Percentiles rank a stretch among this genome's conserved stretches.
Evolutionary conservation across 53 echinoderm and acorn worm genomes (phyloP).

Genomic region (Henricia sp.): DNA sequence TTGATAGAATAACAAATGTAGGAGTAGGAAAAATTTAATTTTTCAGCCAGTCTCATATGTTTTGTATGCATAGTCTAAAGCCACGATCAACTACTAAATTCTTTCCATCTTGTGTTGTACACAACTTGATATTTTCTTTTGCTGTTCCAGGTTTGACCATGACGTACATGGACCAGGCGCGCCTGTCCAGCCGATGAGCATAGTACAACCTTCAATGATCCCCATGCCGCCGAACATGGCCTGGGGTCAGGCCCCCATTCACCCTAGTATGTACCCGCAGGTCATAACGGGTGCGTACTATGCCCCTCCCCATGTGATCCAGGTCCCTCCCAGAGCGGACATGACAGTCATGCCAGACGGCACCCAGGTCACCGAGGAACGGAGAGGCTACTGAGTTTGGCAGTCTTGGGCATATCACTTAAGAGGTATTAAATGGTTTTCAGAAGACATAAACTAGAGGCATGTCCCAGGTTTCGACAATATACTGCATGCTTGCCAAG

Average conservation of each 20-base stretch:
- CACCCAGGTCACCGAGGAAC: constrained; percentile 50
- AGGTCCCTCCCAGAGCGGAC: constrained; percentile 38
- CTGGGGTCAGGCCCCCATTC: constrained; percentile 58
- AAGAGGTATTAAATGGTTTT: too few relatives aligned
- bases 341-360: constrained; percentile 52
- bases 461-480: too few relatives aligned
- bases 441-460: too few relatives aligned
- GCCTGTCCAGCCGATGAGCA: constrained; percentile 53
- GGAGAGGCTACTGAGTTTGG: constrained; percentile 50
- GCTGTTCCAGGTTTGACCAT: constrained; percentile 44
- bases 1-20: too few relatives aligned
- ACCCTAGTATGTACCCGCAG: constrained; percentile 23
- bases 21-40: too few relatives aligned
- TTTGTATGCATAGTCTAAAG: too few relatives aligned
- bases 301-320: constrained; percentile 46
- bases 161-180: constrained; percentile 53
- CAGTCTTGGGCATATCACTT: background rate
- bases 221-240: constrained; percentile 56
- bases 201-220: constrained; percentile 50
- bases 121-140: too few relatives aligned
- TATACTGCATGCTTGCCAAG: too few relatives aligned
- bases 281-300: constrained; percentile 31
- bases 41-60: too few relatives aligned
- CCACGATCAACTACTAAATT: too few relatives aligned
- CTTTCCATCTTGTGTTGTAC: too few relatives aligned